Percentiles rank a stretch among this genome's conserved stretches.
Evolutionary conservation across 1,140 invertebrate genomes (phyloP).

Genomic region (Drosophila suzukii): DNA sequence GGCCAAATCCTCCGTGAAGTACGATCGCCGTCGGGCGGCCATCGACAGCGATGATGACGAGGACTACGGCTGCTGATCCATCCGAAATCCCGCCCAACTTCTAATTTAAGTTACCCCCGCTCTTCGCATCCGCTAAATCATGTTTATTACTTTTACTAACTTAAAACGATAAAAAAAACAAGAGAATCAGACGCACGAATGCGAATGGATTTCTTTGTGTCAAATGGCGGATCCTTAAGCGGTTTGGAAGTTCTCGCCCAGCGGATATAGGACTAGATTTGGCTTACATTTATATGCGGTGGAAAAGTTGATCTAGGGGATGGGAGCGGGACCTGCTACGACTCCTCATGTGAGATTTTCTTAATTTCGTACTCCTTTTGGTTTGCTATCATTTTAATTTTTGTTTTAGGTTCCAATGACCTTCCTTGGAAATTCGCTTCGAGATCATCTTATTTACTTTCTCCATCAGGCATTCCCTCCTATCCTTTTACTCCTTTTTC

Average conservation of each 20-base stretch:
- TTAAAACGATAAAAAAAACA: slow-evolving; percentile 57
- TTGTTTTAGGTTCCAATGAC: not conserved
- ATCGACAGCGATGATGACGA: slow-evolving; percentile 93
- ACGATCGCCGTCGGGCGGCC: slow-evolving; percentile 93
- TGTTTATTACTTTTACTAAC: slow-evolving; percentile 70
- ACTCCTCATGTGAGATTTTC: slow-evolving; percentile 1
- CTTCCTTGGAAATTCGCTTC: not conserved
- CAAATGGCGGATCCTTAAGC: slow-evolving; percentile 32
- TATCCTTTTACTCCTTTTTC: slow-evolving; percentile 84
- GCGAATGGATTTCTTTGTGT: slow-evolving; percentile 18
- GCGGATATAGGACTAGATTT: slow-evolving; percentile 42
- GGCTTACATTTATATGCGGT: slow-evolving; percentile 42
- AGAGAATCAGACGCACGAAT: slow-evolving; percentile 21
- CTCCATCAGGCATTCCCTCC: not conserved
- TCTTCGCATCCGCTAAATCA: slow-evolving; percentile 47
- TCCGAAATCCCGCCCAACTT: not conserved
- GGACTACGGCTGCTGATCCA: slow-evolving; percentile 84
- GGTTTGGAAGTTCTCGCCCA: slow-evolving; percentile 16
- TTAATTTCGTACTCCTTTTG: slow-evolving; percentile 8
- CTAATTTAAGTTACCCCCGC: slow-evolving; percentile 29
- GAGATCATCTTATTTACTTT: not conserved
- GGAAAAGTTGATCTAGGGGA: slow-evolving; percentile 47
- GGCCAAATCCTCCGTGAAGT: slow-evolving; percentile 93
- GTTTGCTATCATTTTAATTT: not conserved
- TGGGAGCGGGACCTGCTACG: slow-evolving; percentile 18